Conservation (phyloP, 1,140 invertebrate genomes). For the Psilanteris sp. region DNA sequence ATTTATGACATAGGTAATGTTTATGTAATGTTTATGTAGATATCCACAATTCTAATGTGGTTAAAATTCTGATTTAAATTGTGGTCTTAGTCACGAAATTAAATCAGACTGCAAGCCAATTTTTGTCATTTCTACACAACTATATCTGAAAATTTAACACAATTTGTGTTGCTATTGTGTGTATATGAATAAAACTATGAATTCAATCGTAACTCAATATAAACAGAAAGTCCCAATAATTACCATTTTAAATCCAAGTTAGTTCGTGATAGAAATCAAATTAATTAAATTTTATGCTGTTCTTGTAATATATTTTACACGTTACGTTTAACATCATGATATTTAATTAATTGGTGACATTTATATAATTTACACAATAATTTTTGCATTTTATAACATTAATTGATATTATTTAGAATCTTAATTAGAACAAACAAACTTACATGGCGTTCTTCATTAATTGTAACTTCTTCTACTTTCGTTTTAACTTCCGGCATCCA, state of each 20-base stretch:
- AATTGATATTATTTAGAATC: too few species aligned
- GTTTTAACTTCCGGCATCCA: slow-evolving; percentile 99
- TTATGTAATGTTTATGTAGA: slow-evolving; percentile 2
- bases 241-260: slow-evolving; percentile 57
- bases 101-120: slow-evolving; percentile 23
- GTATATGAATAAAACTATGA: slow-evolving; percentile 34
- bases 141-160: slow-evolving; percentile 7
- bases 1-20: slow-evolving; percentile 15
- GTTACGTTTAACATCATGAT: slow-evolving; percentile 3
- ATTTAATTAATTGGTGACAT: too few species aligned
- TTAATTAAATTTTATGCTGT: slow-evolving; percentile 32
- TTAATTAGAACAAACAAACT: too few species aligned
- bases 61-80: slow-evolving; percentile 28
- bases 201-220: slow-evolving; percentile 39
- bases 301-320: slow-evolving; percentile 5
- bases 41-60: slow-evolving; percentile 14
- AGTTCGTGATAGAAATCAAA: slow-evolving; percentile 50
- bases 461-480: slow-evolving; percentile 98
- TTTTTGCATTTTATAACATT: too few species aligned
- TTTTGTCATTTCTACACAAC: slow-evolving; percentile 15
- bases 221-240: slow-evolving; percentile 51
- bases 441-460: slow-evolving; percentile 99
- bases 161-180: slow-evolving; percentile 14
- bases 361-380: too few species aligned
- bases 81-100: slow-evolving; percentile 39